A percentile compares a stretch with the other conserved stretches of the same genome.
These are phyloP conservation scores for Neotoxoptera formosana DNA, from an alignment of 1,140 invertebrate genomes.

Conservation along the genomic window DNA sequence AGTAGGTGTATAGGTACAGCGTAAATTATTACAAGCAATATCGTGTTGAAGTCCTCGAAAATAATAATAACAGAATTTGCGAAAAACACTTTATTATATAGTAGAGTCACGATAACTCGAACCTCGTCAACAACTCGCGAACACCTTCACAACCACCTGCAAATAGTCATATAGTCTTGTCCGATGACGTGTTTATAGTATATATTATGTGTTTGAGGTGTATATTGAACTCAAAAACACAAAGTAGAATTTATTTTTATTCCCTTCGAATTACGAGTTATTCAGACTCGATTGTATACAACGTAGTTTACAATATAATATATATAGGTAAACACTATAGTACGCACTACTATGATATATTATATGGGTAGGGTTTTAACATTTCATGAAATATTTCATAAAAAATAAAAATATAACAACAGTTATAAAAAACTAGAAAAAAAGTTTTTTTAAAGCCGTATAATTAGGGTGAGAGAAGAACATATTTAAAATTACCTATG, in stretches of 20 bases:
- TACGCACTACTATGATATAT: neutral
- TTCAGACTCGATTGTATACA: neutral
- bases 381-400: no score
- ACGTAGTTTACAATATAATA: no score
- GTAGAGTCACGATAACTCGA: neutral
- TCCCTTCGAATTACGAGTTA: neutral
- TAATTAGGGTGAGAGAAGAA: no score
- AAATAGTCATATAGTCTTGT: neutral
- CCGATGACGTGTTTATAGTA: neutral
- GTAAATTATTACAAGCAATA: neutral
- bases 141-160: neutral
- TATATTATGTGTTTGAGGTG: neutral
- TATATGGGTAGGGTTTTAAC: no score
- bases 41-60: neutral
- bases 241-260: neutral
- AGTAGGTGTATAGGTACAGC: no score
- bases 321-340: no score
- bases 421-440: no score
- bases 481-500: no score
- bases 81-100: neutral
- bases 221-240: neutral
- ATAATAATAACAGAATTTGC: neutral
- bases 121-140: neutral
- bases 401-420: no score
- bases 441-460: no score